These are phyloP conservation scores for Linnaemya vulpina DNA, from an alignment of 2,888 invertebrate genomes.

Conservation along the genomic window DNA sequence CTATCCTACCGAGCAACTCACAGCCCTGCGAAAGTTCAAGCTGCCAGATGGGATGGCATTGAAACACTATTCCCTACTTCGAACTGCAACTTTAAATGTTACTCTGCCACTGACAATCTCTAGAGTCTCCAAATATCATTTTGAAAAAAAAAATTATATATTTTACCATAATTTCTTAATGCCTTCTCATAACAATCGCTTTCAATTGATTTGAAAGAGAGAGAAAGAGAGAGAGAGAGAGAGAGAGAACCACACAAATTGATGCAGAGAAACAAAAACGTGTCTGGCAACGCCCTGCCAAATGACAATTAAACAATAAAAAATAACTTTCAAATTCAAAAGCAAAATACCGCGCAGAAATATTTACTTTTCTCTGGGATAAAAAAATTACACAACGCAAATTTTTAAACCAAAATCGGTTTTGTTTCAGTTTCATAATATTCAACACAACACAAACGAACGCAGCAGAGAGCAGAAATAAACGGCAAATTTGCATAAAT, in stretches of 20 bases:
- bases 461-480: neutral
- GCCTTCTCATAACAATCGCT: too few relatives aligned
- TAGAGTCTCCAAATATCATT: too few relatives aligned
- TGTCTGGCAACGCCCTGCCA: constrained; percentile 63
- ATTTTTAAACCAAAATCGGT: constrained; percentile 20
- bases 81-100: too few relatives aligned
- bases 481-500: constrained; percentile 66
- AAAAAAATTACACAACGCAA: constrained; percentile 27
- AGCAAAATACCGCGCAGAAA: constrained; percentile 34
- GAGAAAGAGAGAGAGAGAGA: too few relatives aligned
- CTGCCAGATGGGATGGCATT: too few relatives aligned
- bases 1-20: too few relatives aligned
- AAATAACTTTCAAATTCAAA: constrained; percentile 42
- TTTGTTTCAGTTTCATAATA: neutral
- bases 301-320: constrained; percentile 45
- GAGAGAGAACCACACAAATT: neutral
- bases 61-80: too few relatives aligned
- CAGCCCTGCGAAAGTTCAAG: too few relatives aligned
- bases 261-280: constrained; percentile 42
- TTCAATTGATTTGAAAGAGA: too few relatives aligned
- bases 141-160: too few relatives aligned
- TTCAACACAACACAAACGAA: constrained; percentile 1
- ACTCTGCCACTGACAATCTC: too few relatives aligned
- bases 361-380: neutral
- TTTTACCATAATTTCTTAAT: too few relatives aligned